Conservation (phyloP, 2,888 invertebrate species). For the Hedychridium roseum region DNA sequence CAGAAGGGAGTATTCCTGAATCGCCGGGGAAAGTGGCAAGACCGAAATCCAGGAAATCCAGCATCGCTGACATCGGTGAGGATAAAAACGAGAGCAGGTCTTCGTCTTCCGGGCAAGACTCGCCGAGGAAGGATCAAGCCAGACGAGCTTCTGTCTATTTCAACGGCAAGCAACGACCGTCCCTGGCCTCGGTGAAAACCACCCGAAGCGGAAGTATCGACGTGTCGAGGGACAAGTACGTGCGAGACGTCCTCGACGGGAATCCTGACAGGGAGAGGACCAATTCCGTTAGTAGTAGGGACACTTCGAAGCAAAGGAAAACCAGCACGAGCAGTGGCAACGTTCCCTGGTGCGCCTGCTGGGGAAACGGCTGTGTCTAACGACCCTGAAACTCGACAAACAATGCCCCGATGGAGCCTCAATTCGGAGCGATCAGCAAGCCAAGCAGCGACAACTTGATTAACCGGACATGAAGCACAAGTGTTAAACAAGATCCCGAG, state of each 20-base stretch:
- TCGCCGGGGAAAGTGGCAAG: constrained; percentile 26
- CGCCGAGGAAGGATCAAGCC: constrained; percentile 56
- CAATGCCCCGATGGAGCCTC: not conserved
- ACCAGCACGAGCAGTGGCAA: constrained; percentile 74
- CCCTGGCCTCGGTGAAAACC: constrained; percentile 47
- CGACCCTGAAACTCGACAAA: not conserved
- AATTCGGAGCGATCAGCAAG: too few relatives aligned
- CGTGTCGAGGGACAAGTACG: constrained; percentile 25
- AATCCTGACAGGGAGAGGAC: constrained; percentile 73
- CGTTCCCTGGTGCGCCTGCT: constrained; percentile 86
- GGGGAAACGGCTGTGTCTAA: constrained; percentile 82
- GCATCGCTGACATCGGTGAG: constrained; percentile 40
- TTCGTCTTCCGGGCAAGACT: constrained; percentile 63
- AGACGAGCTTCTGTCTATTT: constrained; percentile 50
- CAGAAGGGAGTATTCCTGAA: constrained; percentile 42
- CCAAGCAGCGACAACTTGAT: not conserved
- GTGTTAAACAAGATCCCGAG: not conserved
- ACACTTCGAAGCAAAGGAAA: constrained; percentile 70
- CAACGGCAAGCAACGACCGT: constrained; percentile 52
- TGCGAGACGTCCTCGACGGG: constrained; percentile 35
- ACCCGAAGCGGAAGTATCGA: constrained; percentile 50
- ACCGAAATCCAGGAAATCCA: constrained; percentile 26
- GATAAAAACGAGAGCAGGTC: constrained; percentile 58
- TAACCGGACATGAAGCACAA: not conserved
- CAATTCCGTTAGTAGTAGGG: constrained; percentile 71